A percentile compares a stretch with the other conserved stretches of the same genome.
These are phyloP conservation scores for Phenganax subtilis DNA, from an alignment of 92 coral and sea anemone species.

Conservation along the genomic window DNA sequence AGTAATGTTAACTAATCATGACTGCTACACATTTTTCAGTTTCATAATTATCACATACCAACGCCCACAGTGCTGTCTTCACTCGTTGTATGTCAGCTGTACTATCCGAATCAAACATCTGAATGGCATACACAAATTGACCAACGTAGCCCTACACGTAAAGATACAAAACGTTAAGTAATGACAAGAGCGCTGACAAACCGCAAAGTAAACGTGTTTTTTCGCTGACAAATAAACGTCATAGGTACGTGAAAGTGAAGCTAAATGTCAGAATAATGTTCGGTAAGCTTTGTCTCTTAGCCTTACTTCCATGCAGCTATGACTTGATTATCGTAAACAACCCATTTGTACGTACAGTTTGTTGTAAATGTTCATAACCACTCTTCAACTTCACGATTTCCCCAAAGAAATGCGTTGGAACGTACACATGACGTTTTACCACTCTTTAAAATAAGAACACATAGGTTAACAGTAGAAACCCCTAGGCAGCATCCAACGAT, in stretches of 20 bases:
- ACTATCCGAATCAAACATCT: constrained; percentile 69
- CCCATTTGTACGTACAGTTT: constrained; percentile 53
- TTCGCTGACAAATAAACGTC: too few species aligned
- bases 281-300: too few species aligned
- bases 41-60: constrained; percentile 57
- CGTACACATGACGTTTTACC: constrained; percentile 47
- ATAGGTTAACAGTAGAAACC: background rate
- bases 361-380: constrained; percentile 82
- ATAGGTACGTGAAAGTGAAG: too few species aligned
- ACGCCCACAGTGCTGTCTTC: constrained; percentile 95
- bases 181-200: too few species aligned
- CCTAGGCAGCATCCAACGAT: too few species aligned
- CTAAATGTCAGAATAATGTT: too few species aligned
- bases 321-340: too few species aligned
- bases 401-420: constrained; percentile 95
- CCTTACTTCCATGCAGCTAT: too few species aligned
- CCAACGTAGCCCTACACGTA: constrained; percentile 72
- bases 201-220: too few species aligned
- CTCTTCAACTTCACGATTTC: constrained; percentile 85
- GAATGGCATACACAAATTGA: constrained; percentile 65
- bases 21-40: background rate
- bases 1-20: background rate
- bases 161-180: too few species aligned
- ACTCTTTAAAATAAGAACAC: constrained; percentile 7
- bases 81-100: constrained; percentile 59